Conservation (phyloP, 2,888 invertebrate species). For the Caenorhabditis uteleia region DNA sequence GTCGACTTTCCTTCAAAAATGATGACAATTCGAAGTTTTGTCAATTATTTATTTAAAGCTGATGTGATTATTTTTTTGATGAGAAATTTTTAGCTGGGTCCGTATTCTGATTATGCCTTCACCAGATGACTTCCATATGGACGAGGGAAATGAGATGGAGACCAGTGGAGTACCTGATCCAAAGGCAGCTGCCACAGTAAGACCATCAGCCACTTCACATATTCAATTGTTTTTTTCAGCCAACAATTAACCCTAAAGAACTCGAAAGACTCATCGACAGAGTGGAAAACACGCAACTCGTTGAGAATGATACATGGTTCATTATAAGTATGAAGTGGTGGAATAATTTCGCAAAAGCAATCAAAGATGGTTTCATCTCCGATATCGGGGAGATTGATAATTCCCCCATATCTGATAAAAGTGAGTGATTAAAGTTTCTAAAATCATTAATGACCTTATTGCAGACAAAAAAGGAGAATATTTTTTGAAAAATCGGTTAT, state of each 20-base stretch:
- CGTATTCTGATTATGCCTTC: conserved; percentile 16
- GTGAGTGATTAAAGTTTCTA: conserved; percentile 9
- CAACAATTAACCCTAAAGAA: conserved; percentile 6
- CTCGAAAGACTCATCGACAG: conserved; percentile 21
- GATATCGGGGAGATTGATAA: conserved; percentile 50
- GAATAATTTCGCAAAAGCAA: conserved; percentile 35
- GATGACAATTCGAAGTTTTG: no score
- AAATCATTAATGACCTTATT: conserved; percentile 6
- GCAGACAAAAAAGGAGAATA: conserved; percentile 25
- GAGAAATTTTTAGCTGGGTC: conserved; percentile 23
- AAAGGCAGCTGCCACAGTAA: neutral
- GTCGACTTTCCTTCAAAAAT: no score
- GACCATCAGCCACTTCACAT: neutral
- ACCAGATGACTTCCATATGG: conserved; percentile 31
- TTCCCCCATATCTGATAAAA: conserved; percentile 25
- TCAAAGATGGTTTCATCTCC: conserved; percentile 32
- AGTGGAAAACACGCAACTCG: conserved; percentile 27
- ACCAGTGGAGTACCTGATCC: neutral
- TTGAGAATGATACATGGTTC: conserved; percentile 45
- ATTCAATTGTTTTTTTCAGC: neutral
- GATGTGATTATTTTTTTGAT: neutral
- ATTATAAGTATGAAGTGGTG: conserved; percentile 53
- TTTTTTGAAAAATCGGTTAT: conserved; percentile 37
- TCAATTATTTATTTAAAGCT: no score
- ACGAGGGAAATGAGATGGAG: conserved; percentile 8